Evolutionary conservation across 2,888 invertebrate genomes (phyloP).

Genomic region (Nemoura dubitans): DNA sequence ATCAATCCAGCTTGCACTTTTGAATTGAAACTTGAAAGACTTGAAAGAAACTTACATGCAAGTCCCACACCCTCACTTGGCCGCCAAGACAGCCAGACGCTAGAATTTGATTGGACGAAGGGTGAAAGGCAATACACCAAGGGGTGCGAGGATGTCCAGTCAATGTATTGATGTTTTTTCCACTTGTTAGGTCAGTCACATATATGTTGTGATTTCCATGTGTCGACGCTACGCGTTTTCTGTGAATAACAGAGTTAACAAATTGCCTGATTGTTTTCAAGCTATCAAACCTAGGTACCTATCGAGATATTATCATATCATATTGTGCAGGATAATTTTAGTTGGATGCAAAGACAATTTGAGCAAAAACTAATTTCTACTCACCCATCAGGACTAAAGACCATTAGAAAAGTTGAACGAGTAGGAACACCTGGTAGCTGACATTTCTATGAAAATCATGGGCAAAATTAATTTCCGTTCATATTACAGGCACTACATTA

Average conservation of each 20-base stretch:
- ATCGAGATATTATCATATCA: too few relatives aligned
- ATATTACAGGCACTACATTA: not conserved
- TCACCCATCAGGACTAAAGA: slow-evolving; percentile 87
- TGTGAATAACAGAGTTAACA: slow-evolving; percentile 60
- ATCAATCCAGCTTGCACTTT: not conserved
- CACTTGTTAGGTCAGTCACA: slow-evolving; percentile 80
- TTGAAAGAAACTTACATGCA: slow-evolving; percentile 66
- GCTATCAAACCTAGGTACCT: too few relatives aligned
- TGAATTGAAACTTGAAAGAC: too few relatives aligned
- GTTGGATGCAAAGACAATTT: too few relatives aligned
- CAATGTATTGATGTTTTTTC: slow-evolving; percentile 79
- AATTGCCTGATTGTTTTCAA: too few relatives aligned
- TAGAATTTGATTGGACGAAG: slow-evolving; percentile 81
- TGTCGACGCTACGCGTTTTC: slow-evolving; percentile 84
- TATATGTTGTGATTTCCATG: slow-evolving; percentile 91
- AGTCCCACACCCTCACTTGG: slow-evolving; percentile 90
- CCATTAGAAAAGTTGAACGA: slow-evolving; percentile 85
- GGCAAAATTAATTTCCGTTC: slow-evolving; percentile 28
- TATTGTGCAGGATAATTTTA: too few relatives aligned
- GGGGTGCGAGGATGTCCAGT: slow-evolving; percentile 88
- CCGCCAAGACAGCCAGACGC: slow-evolving; percentile 90
- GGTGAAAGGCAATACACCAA: slow-evolving; percentile 92
- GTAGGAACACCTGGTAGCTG: slow-evolving; percentile 75
- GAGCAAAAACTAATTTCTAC: too few relatives aligned
- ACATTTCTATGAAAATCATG: slow-evolving; percentile 67